Evolutionary conservation across 2,888 invertebrate species (phyloP).

Genomic region (Troilus luridus): DNA sequence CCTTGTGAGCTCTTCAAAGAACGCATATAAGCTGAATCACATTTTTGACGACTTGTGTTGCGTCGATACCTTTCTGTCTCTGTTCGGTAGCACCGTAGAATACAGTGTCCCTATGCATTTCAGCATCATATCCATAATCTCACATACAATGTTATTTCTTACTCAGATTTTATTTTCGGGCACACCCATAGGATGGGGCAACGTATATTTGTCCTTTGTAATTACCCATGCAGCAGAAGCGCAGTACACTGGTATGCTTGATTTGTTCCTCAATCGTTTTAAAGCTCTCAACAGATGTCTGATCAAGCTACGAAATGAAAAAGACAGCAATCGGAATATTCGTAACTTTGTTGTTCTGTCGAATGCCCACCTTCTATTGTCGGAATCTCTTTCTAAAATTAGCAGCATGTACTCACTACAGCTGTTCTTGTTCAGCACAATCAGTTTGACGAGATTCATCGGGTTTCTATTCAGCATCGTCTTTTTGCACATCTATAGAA

Average conservation of each 20-base stretch:
- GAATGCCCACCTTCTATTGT: not conserved
- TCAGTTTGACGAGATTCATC: not conserved
- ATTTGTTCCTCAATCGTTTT: not conserved
- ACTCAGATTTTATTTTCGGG: not conserved
- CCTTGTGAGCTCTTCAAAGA: not conserved
- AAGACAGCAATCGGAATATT: too few relatives aligned
- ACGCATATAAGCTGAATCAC: not conserved
- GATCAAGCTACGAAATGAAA: not conserved
- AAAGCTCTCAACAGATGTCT: not conserved
- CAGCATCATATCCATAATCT: not conserved
- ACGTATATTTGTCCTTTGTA: not conserved
- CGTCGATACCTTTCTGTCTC: not conserved
- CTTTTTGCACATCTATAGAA: not conserved
- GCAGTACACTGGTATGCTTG: not conserved
- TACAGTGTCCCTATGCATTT: not conserved
- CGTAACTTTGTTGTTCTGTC: not conserved
- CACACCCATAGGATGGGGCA: not conserved
- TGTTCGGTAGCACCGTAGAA: not conserved
- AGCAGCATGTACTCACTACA: not conserved
- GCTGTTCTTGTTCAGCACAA: not conserved
- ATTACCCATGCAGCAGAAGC: not conserved
- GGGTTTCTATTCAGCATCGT: not conserved
- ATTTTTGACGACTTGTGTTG: not conserved
- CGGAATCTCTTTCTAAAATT: not conserved
- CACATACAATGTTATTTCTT: not conserved